Evolutionary conservation across 2,797 vertebrate genomes (phyloP), one percentile per base, ranked within the genome.

Genomic region (Heteromormyrus szaboi): DNA sequence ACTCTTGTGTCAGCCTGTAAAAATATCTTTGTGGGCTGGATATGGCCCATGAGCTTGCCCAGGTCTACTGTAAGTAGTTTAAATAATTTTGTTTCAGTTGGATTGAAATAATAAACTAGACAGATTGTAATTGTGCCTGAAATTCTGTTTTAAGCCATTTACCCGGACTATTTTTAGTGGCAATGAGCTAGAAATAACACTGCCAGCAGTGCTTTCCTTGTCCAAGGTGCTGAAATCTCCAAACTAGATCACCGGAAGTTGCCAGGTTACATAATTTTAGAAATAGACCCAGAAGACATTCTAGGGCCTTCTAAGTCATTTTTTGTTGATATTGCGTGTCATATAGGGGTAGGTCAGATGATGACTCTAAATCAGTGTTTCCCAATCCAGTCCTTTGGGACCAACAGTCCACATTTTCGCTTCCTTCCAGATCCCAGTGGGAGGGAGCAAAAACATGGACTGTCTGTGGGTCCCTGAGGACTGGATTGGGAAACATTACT

Each of bases 181-280:
- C 37, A 9, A 25, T 22, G 7, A 25, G 81, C 8, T 22, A n/a
- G 48, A 48, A 84, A 29, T 25, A 22, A 50, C 6, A n/a, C 2
- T 4, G 3, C 22, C 33, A 51, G 19, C 4, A 9, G 5, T 6
- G 50, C 6, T 56, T 54, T 37, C 51, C 29, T 56, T 86, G 85
- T 86, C 85, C 53, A 56, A 53, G 85, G 85, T 86, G 85, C 50
- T 86, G 85, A 86, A 86, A 86, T 56, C 85, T 54, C 37, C 17
- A n/a, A 44, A 41, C 72, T 86, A 19, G 50, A 6, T 51, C 50
- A 29, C 85, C 8, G 19, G 81, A 50, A 22, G 41, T 29, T 50
- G 50, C 46, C 46, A 50, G 19, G 9, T 84, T 50, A 84, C n/a
- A 50, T 84, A 83, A 83, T n/a, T 19, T 46, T 48, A 84, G 41